phyloP scores from a whole-genome alignment of 2,113 vertebrate genomes.

The Spizaetus ornatus region DNA sequence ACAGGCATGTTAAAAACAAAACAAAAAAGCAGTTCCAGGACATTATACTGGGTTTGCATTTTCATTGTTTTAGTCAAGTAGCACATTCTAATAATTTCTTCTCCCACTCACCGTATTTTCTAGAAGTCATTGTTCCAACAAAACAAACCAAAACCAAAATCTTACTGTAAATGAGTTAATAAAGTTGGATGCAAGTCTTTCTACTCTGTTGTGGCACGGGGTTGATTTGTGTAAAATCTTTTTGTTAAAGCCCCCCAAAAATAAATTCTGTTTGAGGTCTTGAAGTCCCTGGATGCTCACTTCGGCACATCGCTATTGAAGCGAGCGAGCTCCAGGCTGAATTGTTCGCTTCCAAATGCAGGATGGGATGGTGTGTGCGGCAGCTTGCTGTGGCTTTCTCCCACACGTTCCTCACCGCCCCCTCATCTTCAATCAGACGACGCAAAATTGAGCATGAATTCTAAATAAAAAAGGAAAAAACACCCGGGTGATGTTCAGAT shows the following conservation, averaged over 20 bases:
- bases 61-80: background rate
- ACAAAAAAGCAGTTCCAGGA: background rate
- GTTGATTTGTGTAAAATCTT: background rate
- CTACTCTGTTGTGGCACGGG: rapidly evolving
- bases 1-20: background rate
- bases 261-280: background rate
- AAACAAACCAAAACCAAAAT: background rate
- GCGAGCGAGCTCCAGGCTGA: background rate
- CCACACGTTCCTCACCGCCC: slow-evolving; percentile 22
- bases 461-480: slow-evolving; percentile 51
- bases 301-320: background rate
- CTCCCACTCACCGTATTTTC: background rate
- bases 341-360: slow-evolving; percentile 3
- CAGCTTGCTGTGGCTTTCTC: slow-evolving; percentile 60
- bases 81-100: background rate
- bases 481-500: slow-evolving; percentile 2
- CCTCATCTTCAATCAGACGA: slow-evolving; percentile 55
- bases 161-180: background rate
- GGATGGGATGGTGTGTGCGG: background rate
- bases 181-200: background rate
- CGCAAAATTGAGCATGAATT: slow-evolving; percentile 26
- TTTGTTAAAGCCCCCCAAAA: background rate
- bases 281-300: background rate
- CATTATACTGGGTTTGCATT: background rate
- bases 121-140: background rate